Percentiles rank a stretch among this genome's conserved stretches.
Conservation (phyloP, 2,113 vertebrate species). For the Dinomys branickii region DNA sequence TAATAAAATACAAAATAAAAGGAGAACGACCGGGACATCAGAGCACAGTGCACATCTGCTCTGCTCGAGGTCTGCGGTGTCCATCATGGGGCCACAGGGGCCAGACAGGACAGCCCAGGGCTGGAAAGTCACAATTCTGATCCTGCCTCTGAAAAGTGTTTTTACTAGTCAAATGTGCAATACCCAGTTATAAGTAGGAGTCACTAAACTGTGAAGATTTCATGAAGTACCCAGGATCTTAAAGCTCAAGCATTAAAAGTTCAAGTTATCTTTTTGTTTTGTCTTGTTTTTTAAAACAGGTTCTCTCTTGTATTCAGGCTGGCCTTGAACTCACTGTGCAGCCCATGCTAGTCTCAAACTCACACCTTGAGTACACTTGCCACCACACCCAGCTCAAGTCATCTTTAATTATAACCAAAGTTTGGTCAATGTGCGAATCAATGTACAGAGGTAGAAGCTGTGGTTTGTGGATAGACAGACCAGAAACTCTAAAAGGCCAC, state of each 20-base stretch:
- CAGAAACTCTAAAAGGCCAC: neutral
- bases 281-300: neutral
- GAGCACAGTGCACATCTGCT: too few species aligned
- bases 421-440: neutral
- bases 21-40: too few species aligned
- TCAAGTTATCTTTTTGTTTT: neutral
- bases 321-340: neutral
- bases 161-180: neutral
- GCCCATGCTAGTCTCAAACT: neutral
- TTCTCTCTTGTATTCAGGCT: neutral
- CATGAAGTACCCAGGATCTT: neutral
- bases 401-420: neutral
- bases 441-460: fast-evolving
- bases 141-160: neutral
- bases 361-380: neutral
- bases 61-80: neutral
- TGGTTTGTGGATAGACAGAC: neutral
- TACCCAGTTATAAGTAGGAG: neutral
- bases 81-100: fast-evolving
- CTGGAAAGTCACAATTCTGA: neutral
- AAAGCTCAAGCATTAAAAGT: neutral
- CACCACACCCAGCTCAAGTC: neutral
- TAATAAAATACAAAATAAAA: neutral
- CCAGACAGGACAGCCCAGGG: neutral
- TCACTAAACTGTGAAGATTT: neutral